phyloP scores from a whole-genome alignment of 2,113 vertebrate genomes.

The Motacilla alba region DNA sequence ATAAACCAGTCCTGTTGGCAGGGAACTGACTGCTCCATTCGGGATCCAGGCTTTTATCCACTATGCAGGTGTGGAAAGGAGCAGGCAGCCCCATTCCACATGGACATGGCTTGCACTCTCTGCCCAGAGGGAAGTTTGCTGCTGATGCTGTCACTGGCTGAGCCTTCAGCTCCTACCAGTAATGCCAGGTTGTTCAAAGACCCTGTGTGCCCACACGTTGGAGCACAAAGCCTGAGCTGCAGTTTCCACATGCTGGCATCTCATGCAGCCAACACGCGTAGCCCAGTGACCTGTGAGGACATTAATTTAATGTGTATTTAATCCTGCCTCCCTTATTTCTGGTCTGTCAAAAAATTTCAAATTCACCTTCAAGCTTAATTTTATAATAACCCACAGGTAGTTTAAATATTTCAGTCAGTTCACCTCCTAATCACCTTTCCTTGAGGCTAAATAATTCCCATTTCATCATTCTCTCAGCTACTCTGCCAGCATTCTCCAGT shows the following conservation, averaged over 20 bases:
- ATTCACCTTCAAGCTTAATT: conserved; percentile 51
- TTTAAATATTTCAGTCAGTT: conserved; percentile 66
- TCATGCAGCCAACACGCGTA: neutral
- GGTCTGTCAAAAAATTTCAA: conserved; percentile 37
- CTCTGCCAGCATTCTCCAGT: conserved; percentile 19
- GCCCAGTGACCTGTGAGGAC: neutral
- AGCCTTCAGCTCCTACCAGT: neutral
- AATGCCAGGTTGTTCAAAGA: neutral
- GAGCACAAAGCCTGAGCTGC: neutral
- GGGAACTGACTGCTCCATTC: neutral
- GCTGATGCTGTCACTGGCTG: neutral
- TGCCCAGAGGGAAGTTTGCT: neutral
- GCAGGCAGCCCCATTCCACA: neutral
- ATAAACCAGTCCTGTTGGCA: neutral
- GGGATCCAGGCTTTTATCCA: neutral
- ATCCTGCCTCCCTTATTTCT: conserved; percentile 27
- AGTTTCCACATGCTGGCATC: neutral
- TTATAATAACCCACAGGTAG: conserved; percentile 48
- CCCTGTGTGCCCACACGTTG: accelerated
- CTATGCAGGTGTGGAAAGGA: neutral
- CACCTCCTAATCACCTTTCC: conserved; percentile 62
- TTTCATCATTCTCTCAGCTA: conserved; percentile 59
- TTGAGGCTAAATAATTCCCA: conserved; percentile 59
- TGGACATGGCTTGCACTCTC: neutral
- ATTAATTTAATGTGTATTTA: neutral